A percentile compares a stretch with the other conserved stretches of the same genome.
These are phyloP conservation scores for Danio kyathit DNA, from an alignment of 2,797 vertebrate species.

Conservation along the genomic window DNA sequence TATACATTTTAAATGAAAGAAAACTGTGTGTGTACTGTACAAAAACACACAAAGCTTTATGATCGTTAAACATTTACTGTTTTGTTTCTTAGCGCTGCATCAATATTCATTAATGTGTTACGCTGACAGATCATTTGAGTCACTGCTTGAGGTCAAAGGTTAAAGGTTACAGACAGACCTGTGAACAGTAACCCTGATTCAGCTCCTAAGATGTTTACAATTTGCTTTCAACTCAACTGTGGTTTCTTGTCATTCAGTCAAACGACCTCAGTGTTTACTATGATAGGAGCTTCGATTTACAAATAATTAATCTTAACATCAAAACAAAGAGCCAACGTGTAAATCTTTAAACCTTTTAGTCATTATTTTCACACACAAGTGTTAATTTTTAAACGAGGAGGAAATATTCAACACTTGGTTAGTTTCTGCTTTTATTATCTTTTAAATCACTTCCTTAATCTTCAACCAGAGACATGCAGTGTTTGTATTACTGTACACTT, in stretches of 20 bases:
- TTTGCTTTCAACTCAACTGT: not conserved
- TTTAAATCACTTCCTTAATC: not conserved
- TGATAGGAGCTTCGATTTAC: not conserved
- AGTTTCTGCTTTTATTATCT: not conserved
- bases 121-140: not conserved
- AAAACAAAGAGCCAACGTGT: not conserved
- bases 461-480: not conserved
- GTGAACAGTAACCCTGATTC: not conserved
- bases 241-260: not conserved
- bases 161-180: conserved; percentile 24
- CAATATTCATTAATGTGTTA: conserved; percentile 32
- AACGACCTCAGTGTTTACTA: not conserved
- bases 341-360: not conserved
- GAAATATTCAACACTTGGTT: not conserved
- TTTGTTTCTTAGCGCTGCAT: not conserved
- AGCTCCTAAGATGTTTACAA: not conserved
- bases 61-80: not conserved
- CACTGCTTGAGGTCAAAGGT: conserved; percentile 11
- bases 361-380: not conserved
- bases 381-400: not conserved
- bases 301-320: not conserved
- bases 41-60: not conserved
- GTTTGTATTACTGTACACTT: not conserved
- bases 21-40: too few relatives aligned
- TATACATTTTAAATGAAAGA: too few relatives aligned